phyloP scores from a whole-genome alignment of 2,797 vertebrate species.

The Sebastes hubbsi region DNA sequence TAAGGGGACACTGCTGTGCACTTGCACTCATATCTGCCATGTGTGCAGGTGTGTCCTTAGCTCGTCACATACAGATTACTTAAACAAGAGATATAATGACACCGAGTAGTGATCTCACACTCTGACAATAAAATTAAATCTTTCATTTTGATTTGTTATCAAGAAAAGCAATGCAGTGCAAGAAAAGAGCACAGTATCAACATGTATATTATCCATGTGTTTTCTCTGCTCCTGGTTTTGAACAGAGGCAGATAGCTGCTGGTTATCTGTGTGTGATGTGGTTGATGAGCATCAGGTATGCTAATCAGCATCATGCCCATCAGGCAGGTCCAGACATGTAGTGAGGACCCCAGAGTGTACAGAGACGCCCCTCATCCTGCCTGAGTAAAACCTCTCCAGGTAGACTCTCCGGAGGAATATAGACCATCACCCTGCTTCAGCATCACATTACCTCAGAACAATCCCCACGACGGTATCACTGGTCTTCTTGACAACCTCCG shows the following conservation, averaged over 20 bases:
- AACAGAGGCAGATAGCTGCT: background rate
- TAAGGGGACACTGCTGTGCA: background rate
- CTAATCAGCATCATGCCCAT: background rate
- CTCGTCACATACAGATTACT: background rate
- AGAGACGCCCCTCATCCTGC: constrained; percentile 3
- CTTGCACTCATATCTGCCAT: background rate
- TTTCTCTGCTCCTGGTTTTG: background rate
- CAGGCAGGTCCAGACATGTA: constrained; percentile 52
- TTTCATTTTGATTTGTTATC: background rate
- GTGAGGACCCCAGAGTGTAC: constrained; percentile 26
- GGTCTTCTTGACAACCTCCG: background rate
- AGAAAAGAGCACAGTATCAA: background rate
- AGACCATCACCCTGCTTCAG: constrained; percentile 1
- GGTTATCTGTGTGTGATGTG: background rate
- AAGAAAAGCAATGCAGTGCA: background rate
- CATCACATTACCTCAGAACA: constrained; percentile 26
- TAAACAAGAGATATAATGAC: background rate
- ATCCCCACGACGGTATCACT: background rate
- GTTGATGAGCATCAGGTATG: constrained; percentile 25
- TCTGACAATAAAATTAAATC: background rate
- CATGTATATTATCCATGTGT: background rate
- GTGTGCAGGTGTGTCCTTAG: background rate
- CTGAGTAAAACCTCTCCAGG: constrained; percentile 7
- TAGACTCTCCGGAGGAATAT: background rate
- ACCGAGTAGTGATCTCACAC: background rate